These are phyloP conservation scores for Euglossa dilemma DNA, from an alignment of 1,140 invertebrate species.

Conservation along the genomic window DNA sequence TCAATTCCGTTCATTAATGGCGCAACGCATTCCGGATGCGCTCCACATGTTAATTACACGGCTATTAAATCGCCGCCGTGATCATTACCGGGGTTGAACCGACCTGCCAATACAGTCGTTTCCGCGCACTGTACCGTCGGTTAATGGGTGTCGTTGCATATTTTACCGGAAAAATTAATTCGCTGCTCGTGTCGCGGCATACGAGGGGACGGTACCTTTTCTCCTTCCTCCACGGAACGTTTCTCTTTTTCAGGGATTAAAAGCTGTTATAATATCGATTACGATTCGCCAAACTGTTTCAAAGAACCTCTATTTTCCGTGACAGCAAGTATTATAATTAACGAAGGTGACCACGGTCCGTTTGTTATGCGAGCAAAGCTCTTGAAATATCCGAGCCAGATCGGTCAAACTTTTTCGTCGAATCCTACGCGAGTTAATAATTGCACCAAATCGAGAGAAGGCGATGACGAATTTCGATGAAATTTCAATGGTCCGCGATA, in stretches of 20 bases:
- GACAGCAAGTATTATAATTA: too few relatives aligned
- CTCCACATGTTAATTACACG: constrained; percentile 66
- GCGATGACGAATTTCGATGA: too few relatives aligned
- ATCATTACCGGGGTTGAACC: constrained; percentile 56
- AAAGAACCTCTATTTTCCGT: too few relatives aligned
- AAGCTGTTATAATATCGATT: too few relatives aligned
- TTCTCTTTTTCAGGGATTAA: not conserved
- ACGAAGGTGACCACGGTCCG: too few relatives aligned
- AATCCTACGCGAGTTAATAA: too few relatives aligned
- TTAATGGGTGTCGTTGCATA: constrained; percentile 36
- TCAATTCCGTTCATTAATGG: constrained; percentile 60
- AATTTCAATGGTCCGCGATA: too few relatives aligned
- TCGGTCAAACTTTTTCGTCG: too few relatives aligned
- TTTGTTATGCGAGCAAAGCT: too few relatives aligned
- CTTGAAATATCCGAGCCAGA: too few relatives aligned
- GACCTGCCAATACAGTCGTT: constrained; percentile 45
- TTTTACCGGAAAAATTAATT: constrained; percentile 39
- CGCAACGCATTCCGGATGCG: constrained; percentile 55
- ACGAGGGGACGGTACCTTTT: not conserved
- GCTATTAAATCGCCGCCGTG: constrained; percentile 63
- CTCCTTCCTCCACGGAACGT: not conserved
- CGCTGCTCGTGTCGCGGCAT: not conserved
- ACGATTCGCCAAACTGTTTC: too few relatives aligned
- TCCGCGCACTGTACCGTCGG: not conserved
- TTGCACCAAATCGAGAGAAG: too few relatives aligned